Percentiles rank a stretch among this genome's conserved stretches.
Evolutionary conservation across 2,888 invertebrate species (phyloP).

Genomic region (Eristalis arbustorum): DNA sequence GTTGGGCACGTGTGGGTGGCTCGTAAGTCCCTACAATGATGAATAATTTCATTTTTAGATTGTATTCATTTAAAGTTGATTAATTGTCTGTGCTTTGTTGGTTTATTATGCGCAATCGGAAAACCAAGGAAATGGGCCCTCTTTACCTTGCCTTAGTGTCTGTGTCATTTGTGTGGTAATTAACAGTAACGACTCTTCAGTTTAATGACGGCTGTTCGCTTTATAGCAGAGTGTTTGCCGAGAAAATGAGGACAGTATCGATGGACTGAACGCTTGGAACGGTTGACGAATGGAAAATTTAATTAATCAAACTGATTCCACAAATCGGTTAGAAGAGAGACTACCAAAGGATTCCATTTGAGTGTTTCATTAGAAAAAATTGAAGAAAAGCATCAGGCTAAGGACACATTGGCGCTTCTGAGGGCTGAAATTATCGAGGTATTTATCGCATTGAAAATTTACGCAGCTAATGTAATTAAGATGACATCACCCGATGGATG

Average conservation of each 20-base stretch:
- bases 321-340: not conserved
- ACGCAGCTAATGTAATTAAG: too few species aligned
- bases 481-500: too few species aligned
- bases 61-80: slow-evolving; percentile 32
- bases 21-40: not conserved
- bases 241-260: not conserved
- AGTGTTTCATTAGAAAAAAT: not conserved
- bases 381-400: not conserved
- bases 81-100: slow-evolving; percentile 42
- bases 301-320: not conserved
- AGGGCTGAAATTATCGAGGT: not conserved
- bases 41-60: slow-evolving; percentile 5
- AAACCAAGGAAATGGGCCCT: not conserved
- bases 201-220: slow-evolving; percentile 2
- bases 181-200: slow-evolving; percentile 44
- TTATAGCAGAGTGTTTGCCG: slow-evolving; percentile 10
- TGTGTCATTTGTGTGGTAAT: slow-evolving; percentile 38
- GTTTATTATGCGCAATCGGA: slow-evolving; percentile 44
- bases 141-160: slow-evolving; percentile 9
- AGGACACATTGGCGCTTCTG: too few species aligned
- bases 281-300: slow-evolving; percentile 8
- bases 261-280: not conserved
- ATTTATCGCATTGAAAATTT: not conserved
- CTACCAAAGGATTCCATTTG: not conserved
- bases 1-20: not conserved